Evolutionary conservation across 2,888 invertebrate species (phyloP).

Genomic region (Onthophagus sagittarius): DNA sequence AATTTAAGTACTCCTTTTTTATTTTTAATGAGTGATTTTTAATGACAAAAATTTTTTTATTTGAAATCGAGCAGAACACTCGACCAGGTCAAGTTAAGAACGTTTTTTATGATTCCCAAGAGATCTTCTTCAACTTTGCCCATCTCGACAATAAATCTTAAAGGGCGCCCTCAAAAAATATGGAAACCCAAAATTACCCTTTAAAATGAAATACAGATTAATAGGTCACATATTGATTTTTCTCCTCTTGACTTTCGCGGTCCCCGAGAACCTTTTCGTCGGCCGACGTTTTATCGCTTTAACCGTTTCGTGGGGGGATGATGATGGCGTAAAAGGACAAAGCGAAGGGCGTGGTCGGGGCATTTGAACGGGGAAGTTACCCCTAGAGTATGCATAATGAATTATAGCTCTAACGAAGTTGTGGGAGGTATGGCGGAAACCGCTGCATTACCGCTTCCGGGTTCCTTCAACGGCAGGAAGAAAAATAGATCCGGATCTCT

Average conservation of each 20-base stretch:
- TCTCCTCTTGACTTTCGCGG: not conserved
- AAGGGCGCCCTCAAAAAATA: not conserved
- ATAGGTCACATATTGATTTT: not conserved
- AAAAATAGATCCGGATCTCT: conserved; percentile 14
- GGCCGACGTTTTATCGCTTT: not conserved
- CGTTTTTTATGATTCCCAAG: too few species aligned
- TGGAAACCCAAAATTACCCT: not conserved
- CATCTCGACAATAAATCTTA: not conserved
- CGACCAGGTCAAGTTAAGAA: not conserved
- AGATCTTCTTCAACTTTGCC: not conserved
- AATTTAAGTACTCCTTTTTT: too few species aligned
- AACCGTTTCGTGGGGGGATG: not conserved
- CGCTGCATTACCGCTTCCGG: conserved; percentile 35
- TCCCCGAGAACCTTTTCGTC: not conserved
- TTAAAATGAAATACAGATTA: not conserved
- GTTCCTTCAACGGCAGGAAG: conserved; percentile 30
- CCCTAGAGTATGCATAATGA: conserved; percentile 29
- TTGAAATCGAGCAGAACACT: not conserved
- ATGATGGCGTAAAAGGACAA: not conserved
- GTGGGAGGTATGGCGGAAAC: conserved; percentile 36
- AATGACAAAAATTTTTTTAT: not conserved
- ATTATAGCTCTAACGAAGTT: conserved; percentile 34
- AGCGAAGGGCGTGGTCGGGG: not conserved
- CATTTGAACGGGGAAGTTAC: not conserved
- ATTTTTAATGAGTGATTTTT: not conserved